These are phyloP conservation scores for Plutomurus gul DNA, from an alignment of 1,140 invertebrate species.

Conservation along the genomic window DNA sequence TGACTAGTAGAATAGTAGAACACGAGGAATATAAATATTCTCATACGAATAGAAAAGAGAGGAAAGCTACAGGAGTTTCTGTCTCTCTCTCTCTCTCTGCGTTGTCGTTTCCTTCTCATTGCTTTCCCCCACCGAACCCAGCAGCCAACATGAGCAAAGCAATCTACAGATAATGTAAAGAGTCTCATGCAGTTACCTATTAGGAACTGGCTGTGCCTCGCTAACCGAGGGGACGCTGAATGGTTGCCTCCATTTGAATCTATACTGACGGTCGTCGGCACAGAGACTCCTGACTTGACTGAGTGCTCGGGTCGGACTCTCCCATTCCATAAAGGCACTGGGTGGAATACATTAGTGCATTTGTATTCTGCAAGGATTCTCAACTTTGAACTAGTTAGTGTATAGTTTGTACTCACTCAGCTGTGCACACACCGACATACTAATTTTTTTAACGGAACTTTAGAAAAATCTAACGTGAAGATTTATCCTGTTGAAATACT, in stretches of 20 bases:
- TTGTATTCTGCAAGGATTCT: not conserved
- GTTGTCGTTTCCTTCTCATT: too few species aligned
- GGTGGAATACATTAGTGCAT: slow-evolving; percentile 20
- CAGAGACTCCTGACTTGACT: not conserved
- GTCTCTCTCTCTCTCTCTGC: too few species aligned
- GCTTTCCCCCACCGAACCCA: too few species aligned
- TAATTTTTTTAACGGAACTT: slow-evolving; percentile 13
- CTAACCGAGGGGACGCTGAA: not conserved
- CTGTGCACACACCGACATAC: slow-evolving; percentile 21
- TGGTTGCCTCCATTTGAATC: slow-evolving; percentile 1
- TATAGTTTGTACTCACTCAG: slow-evolving; percentile 29
- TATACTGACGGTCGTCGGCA: not conserved
- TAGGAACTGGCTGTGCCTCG: not conserved
- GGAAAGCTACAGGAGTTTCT: too few species aligned
- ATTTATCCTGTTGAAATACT: not conserved
- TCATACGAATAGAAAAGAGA: too few species aligned
- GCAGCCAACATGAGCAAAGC: too few species aligned
- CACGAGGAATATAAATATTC: too few species aligned
- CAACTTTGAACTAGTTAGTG: slow-evolving; percentile 29
- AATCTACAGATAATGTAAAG: too few species aligned
- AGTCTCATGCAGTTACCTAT: too few species aligned
- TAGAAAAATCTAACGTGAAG: too few species aligned
- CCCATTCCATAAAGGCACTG: slow-evolving; percentile 3
- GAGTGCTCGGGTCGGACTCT: not conserved
- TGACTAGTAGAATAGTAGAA: too few species aligned